Base-by-base conservation (phyloP, 2,888 invertebrate genomes). In the Drosophila pegasa region DNA sequence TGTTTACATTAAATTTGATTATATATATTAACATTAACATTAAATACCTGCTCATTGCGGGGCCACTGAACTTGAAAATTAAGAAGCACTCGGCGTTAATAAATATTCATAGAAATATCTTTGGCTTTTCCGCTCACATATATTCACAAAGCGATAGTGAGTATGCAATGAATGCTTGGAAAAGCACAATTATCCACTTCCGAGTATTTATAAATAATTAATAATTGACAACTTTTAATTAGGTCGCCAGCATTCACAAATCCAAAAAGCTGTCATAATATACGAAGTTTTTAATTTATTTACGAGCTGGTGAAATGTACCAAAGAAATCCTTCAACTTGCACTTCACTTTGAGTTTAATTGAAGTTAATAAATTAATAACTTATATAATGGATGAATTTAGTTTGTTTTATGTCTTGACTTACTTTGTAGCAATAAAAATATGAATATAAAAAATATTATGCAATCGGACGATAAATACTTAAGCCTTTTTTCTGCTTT, bases 1-100 rank as follows among this genome's bases (percentile, higher is more conserved):
- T 55, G 76, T 77, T 67, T 33, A 41, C 48, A 60, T 63, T 62
- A 75, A 75, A 68, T 78, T 35, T 35, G 10, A 50, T 50, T 35
- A 35, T 33, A 50, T 50, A 10, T 45, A 35, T 25, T 25, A 25
- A 25, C 25, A 38, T 18, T 16, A 22, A 33, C 50, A 58, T 63
- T 63, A 75, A 75, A 68, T 77, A 64, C 45, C 41, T 41, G 33
- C 14, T 48, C 41, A 16, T 45, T 29, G 47, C 27, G 8, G 41
- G 20, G 27, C 33, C 20, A n/a, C 45, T 27, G 51, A 51, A 38
- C 48, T 69, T 40, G 31, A 61, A n/a, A 25, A 57, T 29, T 20
- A 20, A 71, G 48, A 16, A 20, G 20, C 43, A 18, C 9, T 41
- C 22, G n/a, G 9, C 6, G 5, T 45, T n/a, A 31, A 37, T 22